These are phyloP conservation scores for Neolamprologus toae DNA, from an alignment of 2,113 vertebrate genomes.

Conservation along the genomic window DNA sequence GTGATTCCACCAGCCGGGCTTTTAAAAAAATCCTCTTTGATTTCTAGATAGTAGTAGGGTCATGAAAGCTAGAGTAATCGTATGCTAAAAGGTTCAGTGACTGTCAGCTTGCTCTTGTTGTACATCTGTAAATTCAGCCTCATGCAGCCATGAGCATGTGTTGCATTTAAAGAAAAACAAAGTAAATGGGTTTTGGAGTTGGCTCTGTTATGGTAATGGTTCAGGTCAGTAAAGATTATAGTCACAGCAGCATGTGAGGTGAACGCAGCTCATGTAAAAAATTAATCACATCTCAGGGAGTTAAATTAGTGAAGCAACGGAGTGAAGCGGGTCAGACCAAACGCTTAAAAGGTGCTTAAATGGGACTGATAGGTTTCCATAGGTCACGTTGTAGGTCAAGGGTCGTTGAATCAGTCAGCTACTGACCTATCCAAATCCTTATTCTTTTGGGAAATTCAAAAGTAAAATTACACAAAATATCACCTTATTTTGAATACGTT, in stretches of 20 bases:
- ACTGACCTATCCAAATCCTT: constrained; percentile 5
- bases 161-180: background rate
- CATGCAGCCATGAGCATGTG: background rate
- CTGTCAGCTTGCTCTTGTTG: background rate
- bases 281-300: background rate
- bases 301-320: background rate
- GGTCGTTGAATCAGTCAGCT: constrained; percentile 25
- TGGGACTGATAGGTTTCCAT: background rate
- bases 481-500: background rate
- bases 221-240: background rate
- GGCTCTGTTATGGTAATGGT: background rate
- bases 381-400: constrained; percentile 24
- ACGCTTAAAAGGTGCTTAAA: background rate
- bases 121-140: background rate
- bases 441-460: background rate
- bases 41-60: background rate
- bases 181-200: background rate
- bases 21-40: background rate
- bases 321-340: background rate
- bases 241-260: background rate
- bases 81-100: background rate
- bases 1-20: background rate
- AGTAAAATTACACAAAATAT: background rate
- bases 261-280: background rate
- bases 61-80: background rate